Conservation (phyloP, 2,797 vertebrate species). For the Lepidocolaptes lacrymiger region DNA sequence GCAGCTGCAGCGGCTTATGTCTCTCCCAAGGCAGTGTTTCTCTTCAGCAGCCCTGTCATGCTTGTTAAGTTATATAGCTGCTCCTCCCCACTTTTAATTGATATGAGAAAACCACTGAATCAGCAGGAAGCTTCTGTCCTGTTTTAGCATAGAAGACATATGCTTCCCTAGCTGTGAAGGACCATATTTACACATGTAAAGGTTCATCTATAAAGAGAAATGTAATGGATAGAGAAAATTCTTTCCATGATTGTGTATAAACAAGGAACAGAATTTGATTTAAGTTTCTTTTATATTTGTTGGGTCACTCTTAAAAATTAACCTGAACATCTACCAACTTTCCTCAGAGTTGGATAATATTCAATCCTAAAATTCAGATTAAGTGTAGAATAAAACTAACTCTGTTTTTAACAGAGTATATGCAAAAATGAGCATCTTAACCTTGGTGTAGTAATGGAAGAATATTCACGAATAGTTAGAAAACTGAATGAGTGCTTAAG, state of each 20-base stretch:
- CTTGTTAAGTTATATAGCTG: slow-evolving; percentile 43
- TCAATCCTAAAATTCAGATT: not conserved
- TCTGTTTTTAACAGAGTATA: not conserved
- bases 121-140: not conserved
- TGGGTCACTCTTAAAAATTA: not conserved
- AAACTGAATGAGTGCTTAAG: not conserved
- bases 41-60: slow-evolving; percentile 21
- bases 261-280: not conserved
- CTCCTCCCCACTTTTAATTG: not conserved
- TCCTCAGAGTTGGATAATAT: not conserved
- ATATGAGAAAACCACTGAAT: not conserved
- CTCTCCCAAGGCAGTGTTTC: slow-evolving; percentile 2
- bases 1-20: slow-evolving; percentile 21
- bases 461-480: not conserved
- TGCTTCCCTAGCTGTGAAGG: not conserved
- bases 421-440: not conserved
- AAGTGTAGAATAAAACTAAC: not conserved
- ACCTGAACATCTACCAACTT: not conserved
- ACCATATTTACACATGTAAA: not conserved
- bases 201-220: not conserved
- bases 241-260: not conserved
- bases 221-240: not conserved
- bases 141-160: not conserved
- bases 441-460: not conserved
- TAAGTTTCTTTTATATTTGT: not conserved